phyloP scores from a whole-genome alignment of 1,140 invertebrate species.

The Meloidogyne floridensis region DNA sequence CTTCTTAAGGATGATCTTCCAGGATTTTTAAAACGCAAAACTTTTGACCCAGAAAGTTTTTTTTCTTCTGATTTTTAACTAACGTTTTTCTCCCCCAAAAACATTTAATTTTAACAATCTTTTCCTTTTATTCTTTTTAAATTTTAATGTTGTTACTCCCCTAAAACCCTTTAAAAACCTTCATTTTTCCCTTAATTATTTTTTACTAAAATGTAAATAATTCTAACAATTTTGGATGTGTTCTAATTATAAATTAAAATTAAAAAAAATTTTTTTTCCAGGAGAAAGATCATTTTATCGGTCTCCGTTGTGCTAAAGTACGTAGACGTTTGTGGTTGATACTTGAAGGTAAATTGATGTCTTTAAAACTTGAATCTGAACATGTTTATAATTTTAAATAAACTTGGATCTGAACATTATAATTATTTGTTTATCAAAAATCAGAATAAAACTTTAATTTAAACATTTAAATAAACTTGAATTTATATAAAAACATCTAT shows the following conservation, averaged over 20 bases:
- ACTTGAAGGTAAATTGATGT: conserved; percentile 46
- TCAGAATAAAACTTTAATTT: too few relatives aligned
- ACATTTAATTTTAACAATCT: background rate
- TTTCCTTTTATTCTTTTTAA: conserved; percentile 9
- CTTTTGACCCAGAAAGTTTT: conserved; percentile 54
- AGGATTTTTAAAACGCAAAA: conserved; percentile 34
- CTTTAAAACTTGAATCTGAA: background rate
- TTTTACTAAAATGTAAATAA: background rate
- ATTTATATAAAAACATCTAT: too few relatives aligned
- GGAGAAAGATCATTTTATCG: conserved; percentile 66
- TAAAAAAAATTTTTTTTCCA: conserved; percentile 29
- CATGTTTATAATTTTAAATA: too few relatives aligned
- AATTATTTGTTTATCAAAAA: too few relatives aligned
- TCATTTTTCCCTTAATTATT: background rate
- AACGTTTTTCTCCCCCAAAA: background rate
- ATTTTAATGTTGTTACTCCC: background rate
- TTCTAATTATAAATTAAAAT: background rate
- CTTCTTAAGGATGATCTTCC: conserved; percentile 28
- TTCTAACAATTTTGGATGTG: background rate
- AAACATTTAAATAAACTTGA: too few relatives aligned
- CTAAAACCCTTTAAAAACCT: background rate
- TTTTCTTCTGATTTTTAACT: background rate
- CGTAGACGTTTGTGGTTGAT: conserved; percentile 60
- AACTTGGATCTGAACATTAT: too few relatives aligned
- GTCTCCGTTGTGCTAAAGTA: conserved; percentile 61